Conservation (phyloP, 2,888 invertebrate species). For the Dasysyrphus albostriatus region DNA sequence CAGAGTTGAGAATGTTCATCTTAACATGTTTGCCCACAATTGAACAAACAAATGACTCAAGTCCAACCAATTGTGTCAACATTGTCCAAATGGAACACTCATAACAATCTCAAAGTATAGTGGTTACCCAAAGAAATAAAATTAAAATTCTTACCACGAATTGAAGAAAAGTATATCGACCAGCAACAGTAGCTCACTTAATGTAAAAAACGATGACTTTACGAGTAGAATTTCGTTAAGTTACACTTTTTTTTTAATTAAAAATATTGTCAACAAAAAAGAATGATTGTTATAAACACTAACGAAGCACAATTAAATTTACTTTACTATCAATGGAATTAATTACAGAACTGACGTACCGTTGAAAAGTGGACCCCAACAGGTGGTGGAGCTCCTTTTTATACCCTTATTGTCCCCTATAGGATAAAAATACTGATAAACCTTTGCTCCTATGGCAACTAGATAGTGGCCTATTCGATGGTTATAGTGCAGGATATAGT, state of each 20-base stretch:
- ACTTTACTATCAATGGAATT: slow-evolving; percentile 42
- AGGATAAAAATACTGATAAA: slow-evolving; percentile 54
- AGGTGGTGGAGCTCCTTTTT: slow-evolving; percentile 69
- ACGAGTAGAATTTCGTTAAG: slow-evolving; percentile 7
- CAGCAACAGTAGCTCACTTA: slow-evolving; percentile 25
- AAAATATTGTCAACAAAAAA: slow-evolving; percentile 10
- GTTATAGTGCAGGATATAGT: slow-evolving; percentile 51
- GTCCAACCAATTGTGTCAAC: slow-evolving; percentile 60
- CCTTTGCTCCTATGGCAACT: slow-evolving; percentile 61
- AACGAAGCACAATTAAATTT: slow-evolving; percentile 18
- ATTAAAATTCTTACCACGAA: slow-evolving; percentile 73
- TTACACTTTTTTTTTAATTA: not conserved
- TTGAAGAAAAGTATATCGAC: slow-evolving; percentile 20
- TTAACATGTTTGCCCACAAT: slow-evolving; percentile 48
- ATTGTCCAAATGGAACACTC: slow-evolving; percentile 50
- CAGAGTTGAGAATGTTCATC: not conserved
- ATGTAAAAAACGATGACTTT: slow-evolving; percentile 10
- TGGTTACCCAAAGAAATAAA: slow-evolving; percentile 29
- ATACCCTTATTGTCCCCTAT: slow-evolving; percentile 69
- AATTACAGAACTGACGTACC: slow-evolving; percentile 52
- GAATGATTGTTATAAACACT: not conserved
- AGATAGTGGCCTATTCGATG: slow-evolving; percentile 54
- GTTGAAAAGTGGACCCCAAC: slow-evolving; percentile 57
- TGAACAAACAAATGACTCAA: slow-evolving; percentile 65
- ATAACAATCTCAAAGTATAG: slow-evolving; percentile 12